These are phyloP conservation scores for Callaeas wilsoni DNA, from an alignment of 2,113 vertebrate species.

Conservation along the genomic window DNA sequence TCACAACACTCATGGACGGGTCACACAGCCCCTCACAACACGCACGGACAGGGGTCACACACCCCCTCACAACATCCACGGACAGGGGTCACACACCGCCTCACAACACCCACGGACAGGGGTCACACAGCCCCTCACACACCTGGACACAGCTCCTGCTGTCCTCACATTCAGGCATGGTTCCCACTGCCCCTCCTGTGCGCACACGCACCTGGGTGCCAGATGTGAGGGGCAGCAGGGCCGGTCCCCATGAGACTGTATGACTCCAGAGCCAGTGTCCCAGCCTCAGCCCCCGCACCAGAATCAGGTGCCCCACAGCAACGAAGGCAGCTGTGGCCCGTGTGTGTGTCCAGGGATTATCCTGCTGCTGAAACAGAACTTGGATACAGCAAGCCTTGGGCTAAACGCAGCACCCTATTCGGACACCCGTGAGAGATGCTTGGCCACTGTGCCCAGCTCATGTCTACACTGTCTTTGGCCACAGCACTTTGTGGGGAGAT, in stretches of 20 bases:
- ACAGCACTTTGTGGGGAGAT: fast-evolving
- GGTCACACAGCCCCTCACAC: not conserved
- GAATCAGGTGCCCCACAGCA: not conserved
- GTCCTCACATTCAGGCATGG: fast-evolving
- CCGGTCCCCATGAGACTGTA: fast-evolving
- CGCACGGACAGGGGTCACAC: no score
- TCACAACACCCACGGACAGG: not conserved
- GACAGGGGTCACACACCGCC: not conserved
- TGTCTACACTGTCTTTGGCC: fast-evolving
- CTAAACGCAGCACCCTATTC: not conserved
- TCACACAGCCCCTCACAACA: no score
- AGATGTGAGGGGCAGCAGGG: not conserved
- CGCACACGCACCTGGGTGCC: fast-evolving
- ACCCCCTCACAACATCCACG: no score
- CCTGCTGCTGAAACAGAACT: not conserved
- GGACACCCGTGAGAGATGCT: not conserved
- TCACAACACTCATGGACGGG: not conserved
- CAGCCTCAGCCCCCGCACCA: not conserved
- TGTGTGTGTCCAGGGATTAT: no score
- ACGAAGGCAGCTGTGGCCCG: fast-evolving
- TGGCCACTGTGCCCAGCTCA: fast-evolving
- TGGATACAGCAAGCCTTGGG: not conserved
- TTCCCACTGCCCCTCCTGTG: not conserved
- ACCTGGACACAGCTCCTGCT: not conserved
- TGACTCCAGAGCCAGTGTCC: not conserved